Conservation (phyloP, 2,797 vertebrate species). For the Poeciliopsis paucimaculata region DNA sequence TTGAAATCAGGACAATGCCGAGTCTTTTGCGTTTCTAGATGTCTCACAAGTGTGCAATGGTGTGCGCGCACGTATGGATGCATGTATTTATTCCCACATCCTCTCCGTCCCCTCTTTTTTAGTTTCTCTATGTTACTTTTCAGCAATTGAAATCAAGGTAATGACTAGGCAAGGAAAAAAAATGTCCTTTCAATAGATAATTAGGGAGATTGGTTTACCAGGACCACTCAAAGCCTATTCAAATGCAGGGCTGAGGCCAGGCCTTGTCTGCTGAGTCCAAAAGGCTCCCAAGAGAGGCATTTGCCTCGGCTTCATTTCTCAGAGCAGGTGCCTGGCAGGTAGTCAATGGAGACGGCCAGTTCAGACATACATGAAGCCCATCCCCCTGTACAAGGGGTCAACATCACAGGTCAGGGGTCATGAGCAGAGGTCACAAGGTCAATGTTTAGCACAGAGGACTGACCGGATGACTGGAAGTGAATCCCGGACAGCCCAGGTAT, state of each 20-base stretch:
- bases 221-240: slow-evolving; percentile 82
- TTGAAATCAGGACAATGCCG: slow-evolving; percentile 68
- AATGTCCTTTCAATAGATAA: slow-evolving; percentile 89
- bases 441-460: slow-evolving; percentile 85
- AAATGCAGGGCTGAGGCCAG: slow-evolving; percentile 77
- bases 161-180: slow-evolving; percentile 81
- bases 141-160: slow-evolving; percentile 81
- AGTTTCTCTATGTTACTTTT: slow-evolving; percentile 80
- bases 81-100: slow-evolving; percentile 62
- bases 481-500: slow-evolving; percentile 56
- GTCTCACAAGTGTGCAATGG: slow-evolving; percentile 28
- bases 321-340: slow-evolving; percentile 97
- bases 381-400: slow-evolving; percentile 83
- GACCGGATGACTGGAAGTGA: slow-evolving; percentile 85
- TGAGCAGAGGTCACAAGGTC: slow-evolving; percentile 87
- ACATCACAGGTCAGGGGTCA: slow-evolving; percentile 85
- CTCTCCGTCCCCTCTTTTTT: slow-evolving; percentile 48
- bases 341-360: slow-evolving; percentile 90
- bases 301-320: slow-evolving; percentile 89
- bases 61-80: slow-evolving; percentile 22
- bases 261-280: slow-evolving; percentile 79
- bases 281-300: slow-evolving; percentile 88
- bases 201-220: slow-evolving; percentile 94
- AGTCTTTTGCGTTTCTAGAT: slow-evolving; percentile 56
- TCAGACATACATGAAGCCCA: slow-evolving; percentile 80